Evolutionary conservation across 1,140 invertebrate species (phyloP), one percentile per base, ranked within the genome.

Genomic region (Macrobrachium nipponense): DNA sequence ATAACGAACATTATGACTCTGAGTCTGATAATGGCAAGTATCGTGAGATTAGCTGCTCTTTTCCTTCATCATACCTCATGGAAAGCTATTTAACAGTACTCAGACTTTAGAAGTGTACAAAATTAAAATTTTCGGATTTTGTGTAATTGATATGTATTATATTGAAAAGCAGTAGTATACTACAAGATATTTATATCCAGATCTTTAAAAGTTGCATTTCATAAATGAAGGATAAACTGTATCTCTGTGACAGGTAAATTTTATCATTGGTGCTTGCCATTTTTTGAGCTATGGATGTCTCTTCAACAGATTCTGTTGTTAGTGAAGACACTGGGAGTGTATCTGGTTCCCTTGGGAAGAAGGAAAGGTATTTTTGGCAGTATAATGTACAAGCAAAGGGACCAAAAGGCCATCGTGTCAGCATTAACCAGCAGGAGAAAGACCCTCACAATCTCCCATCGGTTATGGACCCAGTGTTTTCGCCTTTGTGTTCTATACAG

Each of bases 341-440:
- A 75, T 82, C 68, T 58, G 59, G 79, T 80, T 81, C 59, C 60
- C 85, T 51, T 20, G 87, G 89, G 68, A 97, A 96, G 90, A 96
- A 95, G 89, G 96, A 97, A 90, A 93, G 95, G 82, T 98, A 94
- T 91, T 99, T 99, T 91, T 99, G 98, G 98, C 98, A 99, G 91
- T 99, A 99, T 90, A 99, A 99, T 92, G 96, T 98, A 8, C 98
- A 99, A 92, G 97, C 97, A 1, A 99, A 99, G 93, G 98, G 98
- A 3, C 98, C 98, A 6, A 99, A 99, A 92, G 96, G 97, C 70
- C 96, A 97, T 90, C 92, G 96, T 89, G 92, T 97, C 60, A 94
- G 96, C 36, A 93, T 97, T 86, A 94, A 95, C 90, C 94, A 95
- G 7, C 95, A 96, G 90, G 94, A 95, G 27, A 95, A 96, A 90